These are phyloP conservation scores for Chlorops oryzae DNA, from an alignment of 1,140 invertebrate species.

Conservation along the genomic window DNA sequence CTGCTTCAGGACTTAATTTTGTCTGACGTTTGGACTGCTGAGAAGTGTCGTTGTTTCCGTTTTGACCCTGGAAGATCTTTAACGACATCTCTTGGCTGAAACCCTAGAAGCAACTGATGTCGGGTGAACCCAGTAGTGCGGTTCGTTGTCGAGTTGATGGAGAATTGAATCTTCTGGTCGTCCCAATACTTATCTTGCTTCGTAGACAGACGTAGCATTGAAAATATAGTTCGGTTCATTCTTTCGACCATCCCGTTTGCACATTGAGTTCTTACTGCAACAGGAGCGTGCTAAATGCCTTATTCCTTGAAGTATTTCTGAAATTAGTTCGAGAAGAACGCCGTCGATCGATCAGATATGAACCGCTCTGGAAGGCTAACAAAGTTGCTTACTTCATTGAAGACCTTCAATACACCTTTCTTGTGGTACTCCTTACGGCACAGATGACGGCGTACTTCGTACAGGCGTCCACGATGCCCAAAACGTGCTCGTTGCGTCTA, in stretches of 20 bases:
- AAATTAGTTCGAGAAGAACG: background rate
- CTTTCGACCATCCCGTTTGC: conserved; percentile 4
- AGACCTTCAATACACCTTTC: too few species aligned
- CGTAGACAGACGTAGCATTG: conserved; percentile 7
- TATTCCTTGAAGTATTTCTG: background rate
- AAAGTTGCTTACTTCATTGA: too few species aligned
- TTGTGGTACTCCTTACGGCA: too few species aligned
- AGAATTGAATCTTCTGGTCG: conserved; percentile 1
- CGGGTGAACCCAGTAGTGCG: conserved; percentile 1
- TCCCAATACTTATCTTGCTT: too few species aligned
- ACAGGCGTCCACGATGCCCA: conserved; percentile 2
- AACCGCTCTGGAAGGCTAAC: background rate
- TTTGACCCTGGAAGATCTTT: too few species aligned
- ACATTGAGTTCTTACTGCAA: background rate
- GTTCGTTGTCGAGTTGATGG: conserved; percentile 4
- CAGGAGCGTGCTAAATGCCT: background rate
- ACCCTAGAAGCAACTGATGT: too few species aligned
- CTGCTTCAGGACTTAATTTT: too few species aligned
- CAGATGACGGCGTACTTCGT: background rate
- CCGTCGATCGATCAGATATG: background rate
- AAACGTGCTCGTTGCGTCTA: background rate
- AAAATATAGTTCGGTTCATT: background rate
- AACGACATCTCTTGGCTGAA: too few species aligned
- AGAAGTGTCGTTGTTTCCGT: too few species aligned
- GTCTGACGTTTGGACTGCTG: too few species aligned